phyloP scores from a whole-genome alignment of 2,888 invertebrate genomes.

The Himalopsyche kuldschensis region DNA sequence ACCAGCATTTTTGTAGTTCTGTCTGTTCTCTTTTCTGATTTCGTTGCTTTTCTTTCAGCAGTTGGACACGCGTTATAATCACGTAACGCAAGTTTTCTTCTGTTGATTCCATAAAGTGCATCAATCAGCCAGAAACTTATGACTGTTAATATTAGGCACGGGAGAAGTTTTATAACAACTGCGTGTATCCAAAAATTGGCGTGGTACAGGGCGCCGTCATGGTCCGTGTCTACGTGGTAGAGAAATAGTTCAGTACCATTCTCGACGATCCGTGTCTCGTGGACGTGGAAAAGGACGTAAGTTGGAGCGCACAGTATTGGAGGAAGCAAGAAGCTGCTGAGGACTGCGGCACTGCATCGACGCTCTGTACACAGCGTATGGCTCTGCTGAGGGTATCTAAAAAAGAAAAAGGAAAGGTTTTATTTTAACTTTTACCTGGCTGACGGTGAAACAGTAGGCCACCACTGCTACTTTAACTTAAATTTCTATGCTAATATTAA shows the following conservation, averaged over 20 bases:
- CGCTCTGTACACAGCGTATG: conserved; percentile 74
- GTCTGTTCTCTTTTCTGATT: conserved; percentile 76
- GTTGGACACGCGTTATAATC: conserved; percentile 64
- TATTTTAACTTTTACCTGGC: too few relatives aligned
- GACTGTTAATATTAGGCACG: conserved; percentile 75
- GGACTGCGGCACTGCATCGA: conserved; percentile 75
- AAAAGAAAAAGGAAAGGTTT: conserved; percentile 19
- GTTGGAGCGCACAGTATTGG: conserved; percentile 83
- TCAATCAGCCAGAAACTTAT: conserved; percentile 71
- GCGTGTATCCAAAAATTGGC: conserved; percentile 82
- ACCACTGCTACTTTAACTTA: too few relatives aligned
- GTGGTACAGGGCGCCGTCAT: conserved; percentile 64
- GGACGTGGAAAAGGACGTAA: conserved; percentile 65
- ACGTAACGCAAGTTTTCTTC: conserved; percentile 70
- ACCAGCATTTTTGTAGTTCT: conserved; percentile 88
- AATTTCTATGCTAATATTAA: too few relatives aligned
- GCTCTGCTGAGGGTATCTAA: conserved; percentile 78
- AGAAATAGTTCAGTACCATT: conserved; percentile 53
- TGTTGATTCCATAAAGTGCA: conserved; percentile 75
- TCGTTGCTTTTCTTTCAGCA: conserved; percentile 51
- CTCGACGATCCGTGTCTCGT: conserved; percentile 58
- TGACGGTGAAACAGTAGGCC: too few relatives aligned
- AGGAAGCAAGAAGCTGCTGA: conserved; percentile 74
- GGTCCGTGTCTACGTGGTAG: conserved; percentile 60
- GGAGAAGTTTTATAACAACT: conserved; percentile 77